Conservation (phyloP, 2,797 vertebrate species). For the Carduelis carduelis region DNA sequence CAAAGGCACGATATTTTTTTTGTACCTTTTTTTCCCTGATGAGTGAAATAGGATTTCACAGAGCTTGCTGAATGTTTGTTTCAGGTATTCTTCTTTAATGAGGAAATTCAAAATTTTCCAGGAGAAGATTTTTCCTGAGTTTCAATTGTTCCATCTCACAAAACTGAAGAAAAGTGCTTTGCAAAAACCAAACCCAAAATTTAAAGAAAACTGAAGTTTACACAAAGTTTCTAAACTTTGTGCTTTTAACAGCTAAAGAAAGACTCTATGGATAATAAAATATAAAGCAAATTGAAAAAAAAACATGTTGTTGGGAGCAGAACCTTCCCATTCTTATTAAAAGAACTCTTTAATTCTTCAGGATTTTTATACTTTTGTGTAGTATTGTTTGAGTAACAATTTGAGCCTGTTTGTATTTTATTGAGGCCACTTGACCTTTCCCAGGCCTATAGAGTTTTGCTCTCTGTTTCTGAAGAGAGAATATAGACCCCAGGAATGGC, state of each 20-base stretch:
- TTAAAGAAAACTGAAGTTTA: not conserved
- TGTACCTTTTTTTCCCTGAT: not conserved
- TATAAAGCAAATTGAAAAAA: not conserved
- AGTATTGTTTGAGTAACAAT: not conserved
- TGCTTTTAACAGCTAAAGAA: not conserved
- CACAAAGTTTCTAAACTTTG: not conserved
- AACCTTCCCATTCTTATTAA: not conserved
- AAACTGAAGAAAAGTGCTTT: not conserved
- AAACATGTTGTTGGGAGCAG: not conserved
- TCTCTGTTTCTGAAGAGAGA: not conserved
- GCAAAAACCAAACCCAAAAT: not conserved
- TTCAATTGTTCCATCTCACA: not conserved
- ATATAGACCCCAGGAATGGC: not conserved
- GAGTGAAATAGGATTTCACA: not conserved
- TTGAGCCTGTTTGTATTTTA: constrained; percentile 8
- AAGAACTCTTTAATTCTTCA: not conserved
- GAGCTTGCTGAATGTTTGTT: not conserved
- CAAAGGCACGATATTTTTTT: not conserved
- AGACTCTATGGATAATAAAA: not conserved
- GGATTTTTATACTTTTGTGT: not conserved
- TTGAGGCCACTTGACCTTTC: constrained; percentile 17
- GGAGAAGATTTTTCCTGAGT: not conserved
- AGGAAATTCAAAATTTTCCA: not conserved
- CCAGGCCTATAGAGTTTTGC: not conserved
- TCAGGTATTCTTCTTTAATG: not conserved